These are phyloP conservation scores for Struthidea cinerea DNA, from an alignment of 2,113 vertebrate species.

Conservation along the genomic window DNA sequence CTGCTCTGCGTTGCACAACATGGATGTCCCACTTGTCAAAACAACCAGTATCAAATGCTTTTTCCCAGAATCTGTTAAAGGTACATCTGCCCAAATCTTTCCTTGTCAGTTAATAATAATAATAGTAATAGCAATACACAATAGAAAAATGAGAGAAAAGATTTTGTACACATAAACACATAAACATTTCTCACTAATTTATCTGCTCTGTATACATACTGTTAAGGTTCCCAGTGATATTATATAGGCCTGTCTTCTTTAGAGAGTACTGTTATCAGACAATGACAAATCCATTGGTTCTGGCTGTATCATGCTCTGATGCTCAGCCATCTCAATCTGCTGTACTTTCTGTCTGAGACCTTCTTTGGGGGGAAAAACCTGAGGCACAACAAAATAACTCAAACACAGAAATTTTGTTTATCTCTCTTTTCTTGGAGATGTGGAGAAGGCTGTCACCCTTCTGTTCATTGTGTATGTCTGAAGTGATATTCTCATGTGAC, in stretches of 20 bases:
- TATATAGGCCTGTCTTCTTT: background rate
- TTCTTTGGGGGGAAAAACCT: background rate
- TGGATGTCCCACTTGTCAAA: background rate
- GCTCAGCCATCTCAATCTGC: background rate
- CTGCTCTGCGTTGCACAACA: background rate
- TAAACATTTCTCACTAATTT: background rate
- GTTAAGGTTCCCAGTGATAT: background rate
- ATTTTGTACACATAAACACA: background rate
- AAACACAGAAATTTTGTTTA: background rate
- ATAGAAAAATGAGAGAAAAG: background rate
- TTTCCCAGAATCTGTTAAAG: background rate
- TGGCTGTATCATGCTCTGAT: background rate
- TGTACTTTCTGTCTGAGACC: background rate
- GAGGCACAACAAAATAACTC: background rate
- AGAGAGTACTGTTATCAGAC: background rate
- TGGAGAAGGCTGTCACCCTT: background rate
- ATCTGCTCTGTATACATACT: background rate
- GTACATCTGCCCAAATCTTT: background rate
- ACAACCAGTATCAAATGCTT: background rate
- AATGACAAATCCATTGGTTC: slow-evolving; percentile 5
- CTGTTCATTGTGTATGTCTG: background rate
- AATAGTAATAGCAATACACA: background rate
- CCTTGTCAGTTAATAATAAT: background rate
- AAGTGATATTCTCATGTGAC: background rate
- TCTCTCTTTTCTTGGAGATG: background rate